Conservation (phyloP, 2,113 vertebrate species). For the Vulpes ferrilata region DNA sequence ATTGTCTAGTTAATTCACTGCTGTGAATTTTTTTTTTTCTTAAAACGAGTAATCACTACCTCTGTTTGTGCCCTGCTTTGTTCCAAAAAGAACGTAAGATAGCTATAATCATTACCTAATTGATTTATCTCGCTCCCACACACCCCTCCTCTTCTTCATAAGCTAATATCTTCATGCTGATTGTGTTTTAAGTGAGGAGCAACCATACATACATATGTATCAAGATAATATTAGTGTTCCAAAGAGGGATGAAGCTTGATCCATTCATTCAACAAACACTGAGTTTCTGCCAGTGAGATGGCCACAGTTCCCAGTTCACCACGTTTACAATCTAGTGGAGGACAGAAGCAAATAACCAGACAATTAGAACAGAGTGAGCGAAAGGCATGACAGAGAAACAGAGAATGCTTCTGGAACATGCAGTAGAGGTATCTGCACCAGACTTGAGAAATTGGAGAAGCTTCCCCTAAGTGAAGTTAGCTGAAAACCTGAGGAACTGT, state of each 20-base stretch:
- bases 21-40: not conserved
- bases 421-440: not conserved
- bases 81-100: not conserved
- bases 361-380: not conserved
- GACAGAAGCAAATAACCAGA: not conserved
- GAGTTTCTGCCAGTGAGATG: not conserved
- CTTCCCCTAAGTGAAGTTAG: not conserved
- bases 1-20: not conserved
- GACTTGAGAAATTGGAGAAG: not conserved
- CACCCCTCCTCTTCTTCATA: not conserved
- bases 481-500: not conserved
- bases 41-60: slow-evolving; percentile 13
- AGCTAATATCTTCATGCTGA: not conserved
- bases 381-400: not conserved
- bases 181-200: slow-evolving; percentile 38
- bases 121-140: not conserved
- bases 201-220: not conserved
- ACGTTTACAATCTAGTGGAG: not conserved
- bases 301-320: not conserved
- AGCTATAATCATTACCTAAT: slow-evolving; percentile 41
- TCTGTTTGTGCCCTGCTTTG: slow-evolving; percentile 38
- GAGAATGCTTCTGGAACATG: not conserved
- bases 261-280: slow-evolving; percentile 22
- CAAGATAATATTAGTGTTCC: not conserved
- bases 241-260: not conserved